Evolutionary conservation across 2,113 vertebrate species (phyloP).

Genomic region (Antechinus stuartii): DNA sequence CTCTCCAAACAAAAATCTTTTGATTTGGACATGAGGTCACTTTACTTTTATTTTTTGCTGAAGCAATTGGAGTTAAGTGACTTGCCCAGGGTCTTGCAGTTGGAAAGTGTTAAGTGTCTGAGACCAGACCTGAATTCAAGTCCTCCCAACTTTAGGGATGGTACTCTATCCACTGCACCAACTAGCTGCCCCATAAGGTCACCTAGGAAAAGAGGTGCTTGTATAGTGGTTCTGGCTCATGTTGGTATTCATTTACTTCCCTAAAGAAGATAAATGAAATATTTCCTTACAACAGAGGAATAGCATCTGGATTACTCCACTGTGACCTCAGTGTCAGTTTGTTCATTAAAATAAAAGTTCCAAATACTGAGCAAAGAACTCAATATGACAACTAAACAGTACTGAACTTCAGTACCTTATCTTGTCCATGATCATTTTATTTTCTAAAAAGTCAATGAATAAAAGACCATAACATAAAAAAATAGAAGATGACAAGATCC

Average conservation of each 20-base stretch:
- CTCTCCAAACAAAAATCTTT: not conserved
- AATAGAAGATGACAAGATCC: not conserved
- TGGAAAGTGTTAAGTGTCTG: no score
- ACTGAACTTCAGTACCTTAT: not conserved
- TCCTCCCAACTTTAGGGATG: no score
- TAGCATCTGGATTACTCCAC: slow-evolving; percentile 16
- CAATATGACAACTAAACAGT: not conserved
- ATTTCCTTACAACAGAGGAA: slow-evolving; percentile 46
- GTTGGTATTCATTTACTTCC: slow-evolving; percentile 46
- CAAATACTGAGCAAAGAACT: not conserved
- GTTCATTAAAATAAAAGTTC: not conserved
- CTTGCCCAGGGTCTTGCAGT: no score
- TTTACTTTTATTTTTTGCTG: not conserved
- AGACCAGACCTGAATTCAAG: no score
- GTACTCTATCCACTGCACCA: no score
- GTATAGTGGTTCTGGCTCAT: slow-evolving; percentile 39
- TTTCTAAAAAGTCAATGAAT: not conserved
- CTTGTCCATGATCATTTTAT: not conserved
- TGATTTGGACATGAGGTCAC: not conserved
- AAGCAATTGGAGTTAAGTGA: no score
- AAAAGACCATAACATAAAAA: not conserved
- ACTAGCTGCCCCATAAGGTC: not conserved
- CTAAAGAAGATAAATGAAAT: slow-evolving; percentile 57
- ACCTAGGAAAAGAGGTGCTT: not conserved
- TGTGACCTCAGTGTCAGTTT: not conserved